A percentile compares a stretch with the other conserved stretches of the same genome.
phyloP scores from a whole-genome alignment of 1,140 invertebrate genomes.

The Lepidotrigona ventralis region DNA sequence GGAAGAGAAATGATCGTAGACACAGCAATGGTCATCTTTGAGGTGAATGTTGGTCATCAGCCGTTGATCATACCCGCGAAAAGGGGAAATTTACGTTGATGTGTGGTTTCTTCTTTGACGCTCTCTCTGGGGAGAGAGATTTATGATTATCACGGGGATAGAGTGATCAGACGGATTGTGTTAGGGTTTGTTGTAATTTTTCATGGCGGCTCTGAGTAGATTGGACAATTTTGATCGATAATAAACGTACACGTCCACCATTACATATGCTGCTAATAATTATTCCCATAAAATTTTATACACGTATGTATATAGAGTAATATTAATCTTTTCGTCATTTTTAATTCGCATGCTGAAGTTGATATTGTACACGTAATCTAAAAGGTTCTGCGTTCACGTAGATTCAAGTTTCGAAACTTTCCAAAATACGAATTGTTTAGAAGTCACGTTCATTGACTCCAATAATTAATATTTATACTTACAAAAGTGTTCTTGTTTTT shows the following conservation, averaged over 20 bases:
- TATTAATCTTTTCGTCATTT: neutral
- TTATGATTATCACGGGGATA: neutral
- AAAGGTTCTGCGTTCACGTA: too few species aligned
- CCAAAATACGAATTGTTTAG: neutral
- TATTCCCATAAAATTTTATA: neutral
- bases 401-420: too few species aligned
- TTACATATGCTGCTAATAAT: neutral
- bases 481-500: too few species aligned
- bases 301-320: neutral
- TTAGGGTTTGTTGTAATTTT: neutral
- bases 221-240: neutral
- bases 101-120: neutral
- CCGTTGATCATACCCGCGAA: neutral
- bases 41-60: neutral
- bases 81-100: neutral
- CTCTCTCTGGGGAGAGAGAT: neutral
- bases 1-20: neutral
- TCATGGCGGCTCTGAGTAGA: neutral
- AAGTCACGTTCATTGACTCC: neutral
- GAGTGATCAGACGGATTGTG: neutral
- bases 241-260: rapidly evolving
- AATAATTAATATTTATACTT: neutral
- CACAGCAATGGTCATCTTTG: neutral
- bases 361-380: neutral
- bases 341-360: neutral